Evolutionary conservation across 1,140 invertebrate genomes (phyloP).

Genomic region (Drosophila pachea): DNA sequence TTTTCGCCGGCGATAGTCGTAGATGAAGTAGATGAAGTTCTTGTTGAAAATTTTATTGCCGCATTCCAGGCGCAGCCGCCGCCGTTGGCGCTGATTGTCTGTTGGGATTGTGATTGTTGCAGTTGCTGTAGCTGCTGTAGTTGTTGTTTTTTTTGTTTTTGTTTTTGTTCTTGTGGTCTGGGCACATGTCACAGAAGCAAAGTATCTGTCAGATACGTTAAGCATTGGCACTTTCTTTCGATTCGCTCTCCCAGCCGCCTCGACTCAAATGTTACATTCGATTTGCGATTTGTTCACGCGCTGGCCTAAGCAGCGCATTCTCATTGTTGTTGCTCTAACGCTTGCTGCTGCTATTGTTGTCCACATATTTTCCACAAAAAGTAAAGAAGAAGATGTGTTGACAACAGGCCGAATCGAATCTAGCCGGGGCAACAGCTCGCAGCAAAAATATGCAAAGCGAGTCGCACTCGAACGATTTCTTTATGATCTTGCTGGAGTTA

Average conservation of each 20-base stretch:
- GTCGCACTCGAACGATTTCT: constrained; percentile 17
- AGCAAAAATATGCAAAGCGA: constrained; percentile 28
- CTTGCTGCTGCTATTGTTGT: constrained; percentile 21
- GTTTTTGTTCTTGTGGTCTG: constrained; percentile 36
- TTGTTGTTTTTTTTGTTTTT: constrained; percentile 37
- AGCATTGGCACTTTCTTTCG: constrained; percentile 42
- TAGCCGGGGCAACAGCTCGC: constrained; percentile 11
- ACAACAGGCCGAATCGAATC: constrained; percentile 13
- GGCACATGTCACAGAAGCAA: constrained; percentile 58
- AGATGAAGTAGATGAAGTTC: constrained; percentile 69
- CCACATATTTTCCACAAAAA: constrained; percentile 55
- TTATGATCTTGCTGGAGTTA: constrained; percentile 2
- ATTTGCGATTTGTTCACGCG: constrained; percentile 41
- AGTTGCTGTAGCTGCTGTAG: too few species aligned
- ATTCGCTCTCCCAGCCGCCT: constrained; percentile 12
- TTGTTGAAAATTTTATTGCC: constrained; percentile 69
- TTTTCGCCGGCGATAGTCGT: constrained; percentile 72
- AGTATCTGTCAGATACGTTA: constrained; percentile 51
- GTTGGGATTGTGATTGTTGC: constrained; percentile 4
- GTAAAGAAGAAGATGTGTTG: too few species aligned
- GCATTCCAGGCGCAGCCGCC: constrained; percentile 62
- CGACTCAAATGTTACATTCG: constrained; percentile 35
- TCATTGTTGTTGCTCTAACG: constrained; percentile 16
- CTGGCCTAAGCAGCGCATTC: constrained; percentile 31
- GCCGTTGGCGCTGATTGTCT: constrained; percentile 19